phyloP scores from a whole-genome alignment of 2,888 invertebrate genomes.

The Meteorus colon region DNA sequence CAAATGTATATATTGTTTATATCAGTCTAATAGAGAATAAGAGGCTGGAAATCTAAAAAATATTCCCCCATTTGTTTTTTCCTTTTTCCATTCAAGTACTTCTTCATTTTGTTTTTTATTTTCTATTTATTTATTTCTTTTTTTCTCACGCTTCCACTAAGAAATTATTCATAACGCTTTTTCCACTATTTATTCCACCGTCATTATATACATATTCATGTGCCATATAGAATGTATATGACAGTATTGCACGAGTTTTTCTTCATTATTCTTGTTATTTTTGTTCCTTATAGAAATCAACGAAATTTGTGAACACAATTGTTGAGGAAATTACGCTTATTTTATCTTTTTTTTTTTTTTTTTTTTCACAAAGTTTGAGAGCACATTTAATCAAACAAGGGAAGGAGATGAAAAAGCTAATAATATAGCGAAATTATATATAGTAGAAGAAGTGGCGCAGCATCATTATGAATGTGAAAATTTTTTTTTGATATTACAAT shows the following conservation, averaged over 20 bases:
- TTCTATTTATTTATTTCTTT: too few species aligned
- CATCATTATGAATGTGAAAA: not conserved
- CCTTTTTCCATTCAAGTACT: not conserved
- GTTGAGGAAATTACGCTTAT: conserved; percentile 20
- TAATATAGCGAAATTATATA: not conserved
- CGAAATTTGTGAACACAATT: conserved; percentile 30
- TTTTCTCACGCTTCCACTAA: not conserved
- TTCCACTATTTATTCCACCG: not conserved
- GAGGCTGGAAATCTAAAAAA: conserved; percentile 33
- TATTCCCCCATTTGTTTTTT: conserved; percentile 26
- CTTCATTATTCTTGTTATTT: not conserved
- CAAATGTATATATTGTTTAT: conserved; percentile 50
- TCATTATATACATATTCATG: not conserved
- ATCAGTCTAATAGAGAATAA: conserved; percentile 41
- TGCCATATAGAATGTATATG: not conserved
- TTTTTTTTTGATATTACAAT: not conserved
- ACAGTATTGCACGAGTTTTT: conserved; percentile 17
- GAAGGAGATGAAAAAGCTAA: not conserved
- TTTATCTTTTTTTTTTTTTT: not conserved
- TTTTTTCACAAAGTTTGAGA: not conserved
- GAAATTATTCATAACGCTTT: not conserved
- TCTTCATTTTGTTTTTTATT: conserved; percentile 11
- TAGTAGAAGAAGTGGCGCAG: not conserved
- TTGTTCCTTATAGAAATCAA: conserved; percentile 13
- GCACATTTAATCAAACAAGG: conserved; percentile 23